phyloP scores from a whole-genome alignment of 2,888 invertebrate species.

The Drosophila eohydei region DNA sequence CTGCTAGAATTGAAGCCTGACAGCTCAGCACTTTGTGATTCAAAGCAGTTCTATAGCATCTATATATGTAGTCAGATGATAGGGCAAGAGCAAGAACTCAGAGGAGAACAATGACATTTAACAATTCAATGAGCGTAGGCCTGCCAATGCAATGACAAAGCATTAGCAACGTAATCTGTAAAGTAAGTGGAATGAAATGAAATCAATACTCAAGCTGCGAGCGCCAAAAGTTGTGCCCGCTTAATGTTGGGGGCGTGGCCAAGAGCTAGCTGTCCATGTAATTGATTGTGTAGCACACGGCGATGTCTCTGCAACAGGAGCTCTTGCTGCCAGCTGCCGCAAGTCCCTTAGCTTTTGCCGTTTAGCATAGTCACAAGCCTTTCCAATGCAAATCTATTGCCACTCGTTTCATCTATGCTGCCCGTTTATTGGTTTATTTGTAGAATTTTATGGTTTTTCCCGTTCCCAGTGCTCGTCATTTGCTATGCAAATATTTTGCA shows the following conservation, averaged over 20 bases:
- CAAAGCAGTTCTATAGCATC: conserved; percentile 33
- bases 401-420: conserved; percentile 49
- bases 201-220: conserved; percentile 34
- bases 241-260: conserved; percentile 39
- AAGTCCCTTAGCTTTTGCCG: conserved; percentile 10
- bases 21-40: conserved; percentile 69
- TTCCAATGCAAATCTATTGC: conserved; percentile 50
- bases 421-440: conserved; percentile 68
- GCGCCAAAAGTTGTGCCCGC: conserved; percentile 48
- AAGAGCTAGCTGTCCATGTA: conserved; percentile 58
- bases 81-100: conserved; percentile 17
- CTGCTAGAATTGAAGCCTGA: conserved; percentile 28
- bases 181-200: conserved; percentile 1
- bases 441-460: conserved; percentile 55
- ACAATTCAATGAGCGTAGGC: conserved; percentile 40
- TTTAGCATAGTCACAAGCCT: conserved; percentile 45
- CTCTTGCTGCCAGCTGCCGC: neutral
- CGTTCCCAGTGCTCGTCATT: conserved; percentile 16
- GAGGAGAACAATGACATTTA: conserved; percentile 34
- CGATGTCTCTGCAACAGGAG: conserved; percentile 19
- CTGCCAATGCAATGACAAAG: conserved; percentile 56
- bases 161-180: conserved; percentile 47
- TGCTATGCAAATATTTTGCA: conserved; percentile 40
- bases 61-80: conserved; percentile 41
- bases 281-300: conserved; percentile 60